Evolutionary conservation across 2,113 vertebrate genomes (phyloP).

Genomic region (Arothron firmamentum): DNA sequence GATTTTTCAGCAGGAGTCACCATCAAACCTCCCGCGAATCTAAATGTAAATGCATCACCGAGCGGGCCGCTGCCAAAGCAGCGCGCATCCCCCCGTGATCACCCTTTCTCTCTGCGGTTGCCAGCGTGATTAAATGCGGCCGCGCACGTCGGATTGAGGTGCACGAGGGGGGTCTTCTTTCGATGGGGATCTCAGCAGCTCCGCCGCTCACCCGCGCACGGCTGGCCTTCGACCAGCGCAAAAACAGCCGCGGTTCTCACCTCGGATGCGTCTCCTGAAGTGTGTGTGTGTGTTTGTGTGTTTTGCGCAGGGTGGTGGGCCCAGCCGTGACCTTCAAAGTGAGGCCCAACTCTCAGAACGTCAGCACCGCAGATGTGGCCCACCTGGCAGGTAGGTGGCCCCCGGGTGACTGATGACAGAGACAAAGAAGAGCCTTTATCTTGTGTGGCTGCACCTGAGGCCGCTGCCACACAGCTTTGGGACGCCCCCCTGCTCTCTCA

Average conservation of each 20-base stretch:
- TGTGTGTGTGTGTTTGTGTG: slow-evolving; percentile 42
- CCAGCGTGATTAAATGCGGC: slow-evolving; percentile 33
- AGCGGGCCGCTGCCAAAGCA: too few species aligned
- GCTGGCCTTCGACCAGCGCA: slow-evolving; percentile 43
- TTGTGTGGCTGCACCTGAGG: slow-evolving; percentile 42
- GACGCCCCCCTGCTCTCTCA: slow-evolving; percentile 7
- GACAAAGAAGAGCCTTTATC: slow-evolving; percentile 25
- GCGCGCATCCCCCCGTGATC: slow-evolving; percentile 15
- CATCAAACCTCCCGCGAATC: slow-evolving; percentile 19
- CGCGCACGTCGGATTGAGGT: slow-evolving; percentile 47
- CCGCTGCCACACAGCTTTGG: slow-evolving; percentile 13
- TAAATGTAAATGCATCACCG: slow-evolving; percentile 31
- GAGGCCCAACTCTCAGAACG: slow-evolving; percentile 77
- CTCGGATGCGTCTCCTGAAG: slow-evolving; percentile 16
- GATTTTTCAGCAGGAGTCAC: slow-evolving; percentile 11
- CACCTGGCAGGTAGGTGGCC: slow-evolving; percentile 81
- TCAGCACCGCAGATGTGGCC: slow-evolving; percentile 81
- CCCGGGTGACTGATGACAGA: slow-evolving; percentile 36
- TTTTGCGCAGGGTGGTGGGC: slow-evolving; percentile 81
- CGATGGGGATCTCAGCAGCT: slow-evolving; percentile 48
- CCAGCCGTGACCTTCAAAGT: slow-evolving; percentile 94
- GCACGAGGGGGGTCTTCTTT: slow-evolving; percentile 45
- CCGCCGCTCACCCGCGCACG: slow-evolving; percentile 39
- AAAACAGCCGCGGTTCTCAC: slow-evolving; percentile 9
- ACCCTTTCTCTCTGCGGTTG: slow-evolving; percentile 17